Conservation (phyloP, 2,113 vertebrate species). For the Seriola rivoliana region DNA sequence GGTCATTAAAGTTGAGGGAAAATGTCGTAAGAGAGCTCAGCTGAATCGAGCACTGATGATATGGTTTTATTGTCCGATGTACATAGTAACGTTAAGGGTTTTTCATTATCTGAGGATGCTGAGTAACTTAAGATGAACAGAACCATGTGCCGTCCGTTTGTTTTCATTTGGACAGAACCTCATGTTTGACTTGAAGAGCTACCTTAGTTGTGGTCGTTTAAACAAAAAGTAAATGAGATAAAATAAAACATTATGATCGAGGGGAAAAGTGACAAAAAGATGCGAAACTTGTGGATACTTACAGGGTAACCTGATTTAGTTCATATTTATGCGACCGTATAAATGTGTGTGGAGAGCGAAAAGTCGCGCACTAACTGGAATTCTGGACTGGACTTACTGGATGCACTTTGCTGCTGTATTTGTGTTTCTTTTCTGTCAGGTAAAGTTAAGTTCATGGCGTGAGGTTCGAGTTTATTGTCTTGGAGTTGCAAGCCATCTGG, state of each 20-base stretch:
- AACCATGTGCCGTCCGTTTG: constrained; percentile 76
- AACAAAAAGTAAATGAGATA: not conserved
- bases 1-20: not conserved
- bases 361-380: not conserved
- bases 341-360: not conserved
- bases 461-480: constrained; percentile 82
- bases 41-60: fast-evolving
- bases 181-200: constrained; percentile 7
- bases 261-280: not conserved
- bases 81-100: not conserved
- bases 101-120: not conserved
- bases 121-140: constrained; percentile 18
- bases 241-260: fast-evolving
- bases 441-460: constrained; percentile 73
- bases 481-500: constrained; percentile 76
- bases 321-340: not conserved
- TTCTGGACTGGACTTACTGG: not conserved
- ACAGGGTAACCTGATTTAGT: too few species aligned
- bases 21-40: not conserved
- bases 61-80: fast-evolving
- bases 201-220: not conserved
- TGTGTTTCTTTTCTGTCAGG: constrained; percentile 12
- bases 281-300: not conserved
- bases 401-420: not conserved
- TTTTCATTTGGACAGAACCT: constrained; percentile 65